Conservation (phyloP, 1,140 invertebrate genomes). For the Panagrolaimus sp. region DNA sequence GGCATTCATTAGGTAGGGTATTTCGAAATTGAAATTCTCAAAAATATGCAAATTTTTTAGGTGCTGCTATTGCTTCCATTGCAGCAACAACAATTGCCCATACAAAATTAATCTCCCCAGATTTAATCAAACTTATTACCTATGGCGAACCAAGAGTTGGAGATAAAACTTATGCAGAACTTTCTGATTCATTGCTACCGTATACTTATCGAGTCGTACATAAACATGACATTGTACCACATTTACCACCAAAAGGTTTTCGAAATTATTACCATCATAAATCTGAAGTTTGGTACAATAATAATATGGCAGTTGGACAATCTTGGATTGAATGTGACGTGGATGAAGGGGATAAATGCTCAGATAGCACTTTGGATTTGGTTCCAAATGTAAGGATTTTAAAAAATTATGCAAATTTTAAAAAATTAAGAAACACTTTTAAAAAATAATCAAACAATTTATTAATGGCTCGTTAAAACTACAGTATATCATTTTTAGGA, state of each 20-base stretch:
- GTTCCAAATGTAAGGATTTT: too few relatives aligned
- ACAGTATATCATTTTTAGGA: too few relatives aligned
- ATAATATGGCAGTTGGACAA: constrained; percentile 13
- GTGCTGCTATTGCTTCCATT: not conserved
- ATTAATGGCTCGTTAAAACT: too few relatives aligned
- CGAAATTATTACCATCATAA: constrained; percentile 39
- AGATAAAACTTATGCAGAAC: not conserved
- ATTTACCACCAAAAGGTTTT: constrained; percentile 24
- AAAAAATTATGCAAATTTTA: too few relatives aligned
- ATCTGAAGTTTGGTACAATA: constrained; percentile 48
- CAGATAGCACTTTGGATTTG: too few relatives aligned
- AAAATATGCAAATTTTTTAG: not conserved
- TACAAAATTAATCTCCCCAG: not conserved
- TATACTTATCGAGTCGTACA: not conserved
- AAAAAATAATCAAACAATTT: too few relatives aligned
- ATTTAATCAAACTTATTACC: not conserved
- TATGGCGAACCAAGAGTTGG: not conserved
- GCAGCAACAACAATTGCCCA: constrained; percentile 8
- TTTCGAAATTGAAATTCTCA: constrained; percentile 5
- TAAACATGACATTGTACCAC: not conserved
- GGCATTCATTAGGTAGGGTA: constrained; percentile 25
- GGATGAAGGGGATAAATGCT: too few relatives aligned
- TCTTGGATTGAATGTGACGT: too few relatives aligned
- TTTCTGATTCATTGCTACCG: not conserved
- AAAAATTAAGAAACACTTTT: too few relatives aligned